These are phyloP conservation scores for Phalanger gymnotis DNA, from an alignment of 2,797 vertebrate genomes.

Conservation along the genomic window DNA sequence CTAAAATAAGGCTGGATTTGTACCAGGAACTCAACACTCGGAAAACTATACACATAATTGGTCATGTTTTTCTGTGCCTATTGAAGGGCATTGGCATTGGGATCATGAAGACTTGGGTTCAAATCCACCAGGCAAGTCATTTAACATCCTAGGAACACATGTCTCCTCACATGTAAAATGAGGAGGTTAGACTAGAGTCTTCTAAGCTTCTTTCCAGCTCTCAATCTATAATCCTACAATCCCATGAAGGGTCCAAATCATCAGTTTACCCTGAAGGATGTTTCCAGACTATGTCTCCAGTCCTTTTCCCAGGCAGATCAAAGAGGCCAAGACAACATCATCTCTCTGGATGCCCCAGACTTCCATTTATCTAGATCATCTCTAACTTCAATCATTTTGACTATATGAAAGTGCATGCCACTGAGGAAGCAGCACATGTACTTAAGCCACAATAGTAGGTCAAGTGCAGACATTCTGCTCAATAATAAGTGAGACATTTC, in stretches of 20 bases:
- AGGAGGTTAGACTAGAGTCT: background rate
- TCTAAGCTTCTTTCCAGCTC: background rate
- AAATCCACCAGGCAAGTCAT: background rate
- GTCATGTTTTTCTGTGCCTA: background rate
- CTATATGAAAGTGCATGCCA: background rate
- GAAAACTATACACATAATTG: background rate
- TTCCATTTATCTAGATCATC: background rate
- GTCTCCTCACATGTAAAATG: background rate
- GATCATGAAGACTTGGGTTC: background rate
- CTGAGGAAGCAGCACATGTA: background rate
- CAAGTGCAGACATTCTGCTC: background rate
- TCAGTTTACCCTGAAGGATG: background rate
- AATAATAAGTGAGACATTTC: background rate
- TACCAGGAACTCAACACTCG: background rate
- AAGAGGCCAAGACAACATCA: background rate
- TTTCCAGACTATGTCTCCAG: background rate
- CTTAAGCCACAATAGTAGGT: background rate
- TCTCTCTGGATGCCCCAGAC: background rate
- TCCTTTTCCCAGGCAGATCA: background rate
- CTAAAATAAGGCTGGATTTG: background rate
- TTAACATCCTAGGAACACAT: background rate
- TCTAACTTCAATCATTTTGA: background rate
- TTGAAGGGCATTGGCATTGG: background rate
- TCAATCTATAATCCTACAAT: background rate
- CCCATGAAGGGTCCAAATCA: too few species aligned